phyloP scores from a whole-genome alignment of 2,797 vertebrate species.

The Rhincodon typus region DNA sequence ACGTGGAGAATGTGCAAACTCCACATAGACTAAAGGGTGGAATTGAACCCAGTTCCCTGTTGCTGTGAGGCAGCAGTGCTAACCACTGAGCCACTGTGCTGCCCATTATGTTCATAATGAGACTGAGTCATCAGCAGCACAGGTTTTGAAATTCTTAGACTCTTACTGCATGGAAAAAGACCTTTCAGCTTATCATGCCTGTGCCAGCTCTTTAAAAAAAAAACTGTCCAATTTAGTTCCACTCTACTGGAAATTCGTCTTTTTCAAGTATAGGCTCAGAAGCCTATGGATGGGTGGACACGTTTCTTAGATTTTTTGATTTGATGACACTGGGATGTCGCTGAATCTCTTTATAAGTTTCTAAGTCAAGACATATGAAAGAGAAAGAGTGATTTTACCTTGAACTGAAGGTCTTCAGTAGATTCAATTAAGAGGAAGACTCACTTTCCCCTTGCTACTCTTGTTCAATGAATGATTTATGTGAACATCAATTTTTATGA shows the following conservation, averaged over 20 bases:
- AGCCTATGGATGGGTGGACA: neutral
- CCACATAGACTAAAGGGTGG: too few relatives aligned
- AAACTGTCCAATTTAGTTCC: neutral
- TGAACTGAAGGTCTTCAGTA: neutral
- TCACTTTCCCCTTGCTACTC: neutral
- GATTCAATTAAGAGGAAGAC: neutral
- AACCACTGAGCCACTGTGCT: too few relatives aligned
- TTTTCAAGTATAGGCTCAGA: neutral
- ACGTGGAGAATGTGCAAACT: too few relatives aligned
- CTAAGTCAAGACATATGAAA: neutral
- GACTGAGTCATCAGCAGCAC: neutral
- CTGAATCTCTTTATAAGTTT: neutral
- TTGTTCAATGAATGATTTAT: neutral
- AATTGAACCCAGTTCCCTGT: too few relatives aligned
- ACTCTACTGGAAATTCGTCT: neutral
- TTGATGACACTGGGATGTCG: neutral
- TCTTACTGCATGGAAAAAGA: neutral
- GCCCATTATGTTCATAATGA: neutral
- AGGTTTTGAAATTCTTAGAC: neutral
- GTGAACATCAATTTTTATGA: neutral
- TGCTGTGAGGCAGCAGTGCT: too few relatives aligned
- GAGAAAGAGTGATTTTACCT: neutral
- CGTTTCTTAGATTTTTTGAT: neutral
- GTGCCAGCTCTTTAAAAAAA: neutral
- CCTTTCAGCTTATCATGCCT: neutral